A percentile compares a stretch with the other conserved stretches of the same genome.
Conservation (phyloP, 2,888 invertebrate genomes). For the Thalpophila matura region DNA sequence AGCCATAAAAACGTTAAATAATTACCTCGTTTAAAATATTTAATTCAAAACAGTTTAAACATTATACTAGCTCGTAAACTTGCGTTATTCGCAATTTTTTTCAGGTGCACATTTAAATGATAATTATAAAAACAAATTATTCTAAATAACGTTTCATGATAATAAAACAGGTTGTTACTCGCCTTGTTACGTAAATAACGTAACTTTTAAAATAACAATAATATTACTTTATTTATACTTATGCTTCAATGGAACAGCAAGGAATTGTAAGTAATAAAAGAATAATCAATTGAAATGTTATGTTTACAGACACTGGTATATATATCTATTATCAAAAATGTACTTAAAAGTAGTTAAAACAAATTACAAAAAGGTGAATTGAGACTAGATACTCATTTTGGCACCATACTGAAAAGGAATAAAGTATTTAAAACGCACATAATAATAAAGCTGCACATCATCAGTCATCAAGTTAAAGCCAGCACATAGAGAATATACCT, state of each 20-base stretch:
- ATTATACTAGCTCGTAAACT: constrained; percentile 1
- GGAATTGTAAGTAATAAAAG: constrained; percentile 87
- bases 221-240: constrained; percentile 74
- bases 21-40: background rate
- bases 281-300: constrained; percentile 52
- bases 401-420: constrained; percentile 57
- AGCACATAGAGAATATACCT: constrained; percentile 60
- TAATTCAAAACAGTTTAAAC: constrained; percentile 9
- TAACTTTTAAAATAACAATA: constrained; percentile 43
- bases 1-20: background rate
- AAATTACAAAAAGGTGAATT: constrained; percentile 33
- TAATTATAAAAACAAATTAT: constrained; percentile 13
- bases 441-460: constrained; percentile 57
- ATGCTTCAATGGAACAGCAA: constrained; percentile 88
- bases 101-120: constrained; percentile 11
- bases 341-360: constrained; percentile 38
- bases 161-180: constrained; percentile 9
- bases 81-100: constrained; percentile 26
- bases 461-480: constrained; percentile 53
- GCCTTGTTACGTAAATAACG: constrained; percentile 37
- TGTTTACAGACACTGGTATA: constrained; percentile 51
- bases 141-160: constrained; percentile 13
- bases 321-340: constrained; percentile 35
- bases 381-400: constrained; percentile 48
- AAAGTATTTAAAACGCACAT: constrained; percentile 55